Evolutionary conservation across 1,140 invertebrate species (phyloP).

Genomic region (Bombus haemorrhoidalis): DNA sequence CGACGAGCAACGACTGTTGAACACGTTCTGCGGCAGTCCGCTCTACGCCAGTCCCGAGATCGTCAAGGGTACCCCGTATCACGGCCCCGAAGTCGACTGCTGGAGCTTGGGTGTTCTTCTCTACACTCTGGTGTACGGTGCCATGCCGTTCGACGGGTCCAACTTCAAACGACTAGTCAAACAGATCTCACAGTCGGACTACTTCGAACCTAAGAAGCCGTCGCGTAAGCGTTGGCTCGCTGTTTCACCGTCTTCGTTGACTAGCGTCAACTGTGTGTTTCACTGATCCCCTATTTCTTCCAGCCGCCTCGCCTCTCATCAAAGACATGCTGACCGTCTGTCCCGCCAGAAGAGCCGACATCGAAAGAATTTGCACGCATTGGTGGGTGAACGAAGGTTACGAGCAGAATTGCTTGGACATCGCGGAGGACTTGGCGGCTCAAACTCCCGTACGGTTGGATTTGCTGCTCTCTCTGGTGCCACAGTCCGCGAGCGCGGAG

Average conservation of each 20-base stretch:
- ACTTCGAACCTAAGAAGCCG: slow-evolving; percentile 97
- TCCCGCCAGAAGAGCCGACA: slow-evolving; percentile 93
- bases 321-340: slow-evolving; percentile 96
- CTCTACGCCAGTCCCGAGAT: slow-evolving; percentile 99
- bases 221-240: slow-evolving; percentile 88
- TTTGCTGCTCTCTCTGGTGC: slow-evolving; percentile 92
- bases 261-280: accelerated
- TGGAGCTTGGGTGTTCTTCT: slow-evolving; percentile 99
- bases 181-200: slow-evolving; percentile 98
- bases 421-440: slow-evolving; percentile 94
- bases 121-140: slow-evolving; percentile 99
- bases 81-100: slow-evolving; percentile 97
- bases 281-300: slow-evolving; percentile 70
- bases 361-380: slow-evolving; percentile 96
- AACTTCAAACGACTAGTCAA: slow-evolving; percentile 98
- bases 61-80: slow-evolving; percentile 98
- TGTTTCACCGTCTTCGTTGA: too few species aligned
- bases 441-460: slow-evolving; percentile 95
- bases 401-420: slow-evolving; percentile 91
- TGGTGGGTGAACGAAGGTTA: slow-evolving; percentile 97
- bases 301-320: slow-evolving; percentile 96
- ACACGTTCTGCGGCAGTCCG: slow-evolving; percentile 98
- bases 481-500: slow-evolving; percentile 86
- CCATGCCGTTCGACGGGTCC: slow-evolving; percentile 99
- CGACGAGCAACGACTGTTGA: slow-evolving; percentile 92